Evolutionary conservation across 2,888 invertebrate species (phyloP), one percentile per base, ranked within the genome.

Genomic region (Catocala fraxini): DNA sequence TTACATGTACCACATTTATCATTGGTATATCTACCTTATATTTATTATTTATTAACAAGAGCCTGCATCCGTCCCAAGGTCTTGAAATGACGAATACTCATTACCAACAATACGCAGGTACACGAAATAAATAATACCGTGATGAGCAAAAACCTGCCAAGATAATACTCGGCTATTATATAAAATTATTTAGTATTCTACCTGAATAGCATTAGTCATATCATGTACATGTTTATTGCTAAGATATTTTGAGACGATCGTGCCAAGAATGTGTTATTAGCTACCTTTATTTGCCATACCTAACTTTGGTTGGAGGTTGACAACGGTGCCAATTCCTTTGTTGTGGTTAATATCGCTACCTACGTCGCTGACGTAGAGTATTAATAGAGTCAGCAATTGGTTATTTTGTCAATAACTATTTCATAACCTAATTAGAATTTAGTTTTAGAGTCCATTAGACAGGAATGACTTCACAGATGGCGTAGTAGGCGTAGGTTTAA

Each of bases 111-210:
- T 43, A 51, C 47, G 47, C 57, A 55, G 59, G 58, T 56, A 60
- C 47, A 33, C 39, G 46, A 48, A 43, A 66, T 56, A 59, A 63
- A 64, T 63, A 63, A 57, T 51, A 48, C 48, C 43, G 46, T 55
- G 42, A 53, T 25, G 35, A 51, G 49, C 65, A 68, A 68, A 63
- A 69, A 69, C 49, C 51, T 15, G 9, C 35, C 41, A 6, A 55
- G 34, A 57, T 63, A 63, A 63, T 63, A 47, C 56, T 7, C 13
- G 33, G 55, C 63, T 54, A 60, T 66, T 57, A 62, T 59, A 59
- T 59, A 53, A 58, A 73, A 73, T 76, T 64, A 67, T 63, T 74
- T 74, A 56, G 68, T 70, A 74, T 73, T 74, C 75, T 56, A 65
- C 59, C 48, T 54, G 56, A 56, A 54, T 54, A 54, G 43, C 15